These are phyloP conservation scores for Epiblema foenella DNA, from an alignment of 2,888 invertebrate genomes.

Conservation along the genomic window DNA sequence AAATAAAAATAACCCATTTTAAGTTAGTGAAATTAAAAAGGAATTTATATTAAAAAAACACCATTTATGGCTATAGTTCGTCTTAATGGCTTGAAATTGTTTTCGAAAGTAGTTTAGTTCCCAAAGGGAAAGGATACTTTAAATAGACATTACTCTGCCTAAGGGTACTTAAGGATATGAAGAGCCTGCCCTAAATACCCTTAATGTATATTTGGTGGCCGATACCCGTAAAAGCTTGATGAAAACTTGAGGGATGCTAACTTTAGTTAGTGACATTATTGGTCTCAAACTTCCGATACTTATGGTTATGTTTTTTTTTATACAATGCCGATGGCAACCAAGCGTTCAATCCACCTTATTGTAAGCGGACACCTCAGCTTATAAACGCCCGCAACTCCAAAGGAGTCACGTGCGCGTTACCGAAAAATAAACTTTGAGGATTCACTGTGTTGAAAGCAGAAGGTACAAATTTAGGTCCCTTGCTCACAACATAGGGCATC, in stretches of 20 bases:
- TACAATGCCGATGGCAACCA: too few relatives aligned
- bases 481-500: too few relatives aligned
- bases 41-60: constrained; percentile 10
- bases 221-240: not conserved
- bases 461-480: too few relatives aligned
- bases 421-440: too few relatives aligned
- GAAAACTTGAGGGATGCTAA: not conserved
- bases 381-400: too few relatives aligned
- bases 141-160: constrained; percentile 35
- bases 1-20: not conserved
- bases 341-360: too few relatives aligned
- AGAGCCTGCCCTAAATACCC: constrained; percentile 29
- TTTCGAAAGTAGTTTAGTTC: constrained; percentile 16
- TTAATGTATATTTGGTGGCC: constrained; percentile 14
- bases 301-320: not conserved
- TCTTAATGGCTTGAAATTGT: constrained; percentile 22
- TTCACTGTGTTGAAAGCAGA: too few relatives aligned
- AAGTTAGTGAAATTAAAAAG: not conserved
- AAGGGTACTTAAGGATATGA: constrained; percentile 22
- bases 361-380: too few relatives aligned
- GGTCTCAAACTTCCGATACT: not conserved
- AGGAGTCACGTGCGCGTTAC: too few relatives aligned
- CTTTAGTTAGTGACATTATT: not conserved
- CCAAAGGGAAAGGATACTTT: constrained; percentile 20
- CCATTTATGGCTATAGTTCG: constrained; percentile 22